phyloP scores from a whole-genome alignment of 2,113 vertebrate species.

The Chaetodon trifascialis region DNA sequence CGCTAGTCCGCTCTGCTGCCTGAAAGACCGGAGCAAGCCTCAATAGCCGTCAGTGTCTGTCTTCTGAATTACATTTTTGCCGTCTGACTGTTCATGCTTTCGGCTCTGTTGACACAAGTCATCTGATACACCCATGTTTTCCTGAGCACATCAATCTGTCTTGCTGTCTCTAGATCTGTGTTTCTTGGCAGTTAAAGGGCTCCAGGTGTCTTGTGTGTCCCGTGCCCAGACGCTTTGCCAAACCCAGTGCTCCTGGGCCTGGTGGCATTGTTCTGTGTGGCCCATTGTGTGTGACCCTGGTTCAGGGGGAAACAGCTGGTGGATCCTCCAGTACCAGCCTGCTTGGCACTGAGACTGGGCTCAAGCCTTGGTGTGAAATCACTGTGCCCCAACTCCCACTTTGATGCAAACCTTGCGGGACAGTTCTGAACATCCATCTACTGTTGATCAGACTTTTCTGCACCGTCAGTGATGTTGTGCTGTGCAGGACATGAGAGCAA shows the following conservation, averaged over 20 bases:
- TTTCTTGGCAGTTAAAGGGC: constrained; percentile 66
- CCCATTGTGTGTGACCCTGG: constrained; percentile 76
- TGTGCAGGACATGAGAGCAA: constrained; percentile 23
- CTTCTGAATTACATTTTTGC: constrained; percentile 9
- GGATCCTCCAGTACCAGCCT: constrained; percentile 69
- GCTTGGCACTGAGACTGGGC: constrained; percentile 62
- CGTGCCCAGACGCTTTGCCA: constrained; percentile 61
- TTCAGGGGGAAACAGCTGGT: constrained; percentile 84
- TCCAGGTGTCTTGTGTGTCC: constrained; percentile 78
- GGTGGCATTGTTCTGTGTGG: constrained; percentile 76
- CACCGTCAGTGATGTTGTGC: constrained; percentile 41
- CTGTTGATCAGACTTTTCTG: constrained; percentile 40
- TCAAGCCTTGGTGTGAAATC: constrained; percentile 41
- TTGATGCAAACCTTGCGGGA: constrained; percentile 53
- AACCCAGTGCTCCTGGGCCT: constrained; percentile 56
- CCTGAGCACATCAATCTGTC: constrained; percentile 47
- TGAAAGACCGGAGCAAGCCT: background rate
- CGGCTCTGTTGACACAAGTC: constrained; percentile 46
- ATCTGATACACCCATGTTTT: constrained; percentile 47
- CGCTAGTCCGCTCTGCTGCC: background rate
- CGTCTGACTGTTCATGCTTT: constrained; percentile 18
- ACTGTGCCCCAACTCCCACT: constrained; percentile 39
- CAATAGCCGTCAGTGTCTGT: constrained; percentile 21
- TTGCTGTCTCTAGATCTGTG: constrained; percentile 37
- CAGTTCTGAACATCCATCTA: constrained; percentile 41